These are phyloP conservation scores for Drosophila lacertosa DNA, from an alignment of 1,140 invertebrate species.

Conservation along the genomic window DNA sequence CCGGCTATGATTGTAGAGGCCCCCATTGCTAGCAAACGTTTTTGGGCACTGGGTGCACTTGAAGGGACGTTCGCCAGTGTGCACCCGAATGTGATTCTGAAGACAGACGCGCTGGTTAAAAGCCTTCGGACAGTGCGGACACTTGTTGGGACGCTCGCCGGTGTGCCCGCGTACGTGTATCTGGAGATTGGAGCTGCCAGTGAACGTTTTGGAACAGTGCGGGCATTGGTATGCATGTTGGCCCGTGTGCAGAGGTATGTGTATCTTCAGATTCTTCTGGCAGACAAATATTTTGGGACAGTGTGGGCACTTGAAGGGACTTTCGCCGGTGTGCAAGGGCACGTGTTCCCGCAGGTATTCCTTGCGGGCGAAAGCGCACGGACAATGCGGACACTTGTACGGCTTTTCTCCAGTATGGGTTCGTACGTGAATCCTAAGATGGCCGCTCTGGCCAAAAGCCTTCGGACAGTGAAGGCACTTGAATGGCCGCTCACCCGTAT, in stretches of 20 bases:
- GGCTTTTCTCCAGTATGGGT: conserved; percentile 47
- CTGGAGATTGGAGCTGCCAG: background rate
- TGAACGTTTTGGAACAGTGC: background rate
- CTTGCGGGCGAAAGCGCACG: background rate
- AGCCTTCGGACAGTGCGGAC: background rate
- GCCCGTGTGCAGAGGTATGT: background rate
- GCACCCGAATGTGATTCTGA: background rate
- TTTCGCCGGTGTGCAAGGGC: background rate
- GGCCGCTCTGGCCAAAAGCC: conserved; percentile 87
- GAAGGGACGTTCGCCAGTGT: background rate
- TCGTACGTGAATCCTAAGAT: conserved; percentile 85
- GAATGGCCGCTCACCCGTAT: background rate
- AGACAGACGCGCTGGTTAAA: background rate
- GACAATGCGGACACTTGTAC: conserved; percentile 2
- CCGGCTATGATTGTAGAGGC: background rate
- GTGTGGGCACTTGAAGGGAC: background rate
- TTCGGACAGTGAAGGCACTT: background rate
- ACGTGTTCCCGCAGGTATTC: background rate
- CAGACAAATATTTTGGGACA: background rate
- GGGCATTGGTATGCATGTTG: background rate
- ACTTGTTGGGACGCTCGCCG: background rate
- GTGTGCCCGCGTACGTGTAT: background rate
- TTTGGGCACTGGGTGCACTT: background rate
- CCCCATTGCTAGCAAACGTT: background rate
- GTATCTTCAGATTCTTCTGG: background rate